These are phyloP conservation scores for Paragorgia papillata DNA, from an alignment of 92 coral and sea anemone species.

Conservation along the genomic window DNA sequence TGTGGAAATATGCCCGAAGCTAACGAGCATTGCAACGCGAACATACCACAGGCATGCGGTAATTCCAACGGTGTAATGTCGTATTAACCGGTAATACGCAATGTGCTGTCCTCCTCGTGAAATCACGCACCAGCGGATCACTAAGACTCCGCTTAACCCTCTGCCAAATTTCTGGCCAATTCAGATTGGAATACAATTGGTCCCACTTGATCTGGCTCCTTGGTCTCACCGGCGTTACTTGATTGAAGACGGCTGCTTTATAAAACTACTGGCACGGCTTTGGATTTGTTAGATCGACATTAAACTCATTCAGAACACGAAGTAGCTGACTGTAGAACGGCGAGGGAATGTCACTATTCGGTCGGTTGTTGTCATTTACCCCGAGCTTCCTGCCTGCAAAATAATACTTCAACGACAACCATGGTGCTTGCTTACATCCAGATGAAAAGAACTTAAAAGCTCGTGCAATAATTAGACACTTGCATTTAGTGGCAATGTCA, in stretches of 20 bases:
- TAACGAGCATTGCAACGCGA: not conserved
- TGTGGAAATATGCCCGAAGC: too few species aligned
- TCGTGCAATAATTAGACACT: not conserved
- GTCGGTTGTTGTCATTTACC: not conserved
- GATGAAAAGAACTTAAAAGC: not conserved
- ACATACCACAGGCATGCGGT: not conserved
- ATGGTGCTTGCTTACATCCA: not conserved
- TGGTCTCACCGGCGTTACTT: not conserved
- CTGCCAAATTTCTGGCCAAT: conserved; percentile 35
- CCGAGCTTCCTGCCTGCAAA: not conserved
- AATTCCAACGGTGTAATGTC: not conserved
- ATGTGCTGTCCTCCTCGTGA: conserved; percentile 44
- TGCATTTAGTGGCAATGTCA: not conserved
- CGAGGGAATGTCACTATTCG: conserved; percentile 1
- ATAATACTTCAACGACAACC: not conserved
- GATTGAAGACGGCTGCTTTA: not conserved
- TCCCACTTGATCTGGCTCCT: not conserved
- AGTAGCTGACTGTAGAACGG: not conserved
- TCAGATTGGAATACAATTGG: not conserved
- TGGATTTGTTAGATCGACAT: not conserved
- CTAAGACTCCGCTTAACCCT: not conserved
- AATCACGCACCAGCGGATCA: conserved; percentile 9
- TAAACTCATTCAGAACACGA: not conserved
- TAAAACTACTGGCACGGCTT: not conserved
- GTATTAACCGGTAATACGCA: conserved; percentile 30